Base-by-base conservation (phyloP, 2,888 invertebrate genomes). In the Catonia carolina region DNA sequence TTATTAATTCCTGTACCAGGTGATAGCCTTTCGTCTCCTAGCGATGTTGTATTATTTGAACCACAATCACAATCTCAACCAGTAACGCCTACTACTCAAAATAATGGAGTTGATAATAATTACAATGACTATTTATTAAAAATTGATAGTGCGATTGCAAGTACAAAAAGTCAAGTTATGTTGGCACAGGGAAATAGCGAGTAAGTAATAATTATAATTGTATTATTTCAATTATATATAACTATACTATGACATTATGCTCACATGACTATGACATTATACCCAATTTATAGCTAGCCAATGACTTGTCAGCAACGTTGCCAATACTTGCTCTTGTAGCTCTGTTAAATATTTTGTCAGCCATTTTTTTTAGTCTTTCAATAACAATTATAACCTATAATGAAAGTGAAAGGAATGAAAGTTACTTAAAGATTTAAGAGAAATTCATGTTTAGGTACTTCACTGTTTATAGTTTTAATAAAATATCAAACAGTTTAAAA, bases 131-230 rank as follows among this genome's bases (percentile, higher is more conserved):
- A 89, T 70, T 78, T 91, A 64, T 86, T 80, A 67, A 85, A 89
- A 78, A 83, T 91, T 69, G 90, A 91, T 74, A 84, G 85, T 57
- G 86, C 89, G 18, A 84, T 91, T 69, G 90, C 89, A 55, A 85
- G 79, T 68, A 89, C 88, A 51, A 89, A 88, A 71, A 86, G 84
- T 73, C 88, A 89, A 71, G 88, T 90, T 20, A 84, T 85, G 69
- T 84, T 85, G 69, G 83, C 85, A 63, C 84, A 85, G 74, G 83
- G 82, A 69, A 83, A 80, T 69, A 89, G 89, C 78, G 84, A 88
- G 90, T 90, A 78, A 86, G 87, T 86, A 65, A 53, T 41, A 27
- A 27, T n/a, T n/a, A n/a, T n/a, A n/a, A n/a, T n/a, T n/a, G n/a
- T n/a, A n/a, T n/a, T n/a, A n/a, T n/a, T n/a, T n/a, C n/a, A n/a